A percentile compares a stretch with the other conserved stretches of the same genome.
Evolutionary conservation across 2,888 invertebrate species (phyloP).

Genomic region (Lampropteryx suffumata): DNA sequence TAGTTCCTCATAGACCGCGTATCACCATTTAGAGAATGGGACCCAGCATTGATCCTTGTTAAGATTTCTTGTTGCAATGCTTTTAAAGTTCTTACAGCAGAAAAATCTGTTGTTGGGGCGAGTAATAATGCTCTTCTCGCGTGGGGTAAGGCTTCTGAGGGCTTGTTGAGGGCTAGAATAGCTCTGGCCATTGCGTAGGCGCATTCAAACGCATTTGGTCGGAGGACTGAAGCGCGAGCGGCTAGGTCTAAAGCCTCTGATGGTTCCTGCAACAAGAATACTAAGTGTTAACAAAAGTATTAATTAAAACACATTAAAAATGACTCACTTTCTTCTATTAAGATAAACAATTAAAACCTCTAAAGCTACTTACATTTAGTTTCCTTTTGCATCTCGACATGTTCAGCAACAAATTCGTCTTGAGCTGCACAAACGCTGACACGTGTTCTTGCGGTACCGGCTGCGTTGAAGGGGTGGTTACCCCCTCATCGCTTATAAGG

Average conservation of each 20-base stretch:
- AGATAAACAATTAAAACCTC: too few species aligned
- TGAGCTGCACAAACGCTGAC: constrained; percentile 91
- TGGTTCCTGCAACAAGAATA: constrained; percentile 84
- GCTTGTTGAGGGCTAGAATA: constrained; percentile 88
- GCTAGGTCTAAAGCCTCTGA: constrained; percentile 94
- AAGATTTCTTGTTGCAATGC: constrained; percentile 89
- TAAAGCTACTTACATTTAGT: constrained; percentile 90
- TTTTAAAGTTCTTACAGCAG: constrained; percentile 88
- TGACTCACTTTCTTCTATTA: too few species aligned
- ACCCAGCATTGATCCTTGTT: constrained; percentile 75
- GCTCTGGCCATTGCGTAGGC: constrained; percentile 96
- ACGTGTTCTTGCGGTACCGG: constrained; percentile 85
- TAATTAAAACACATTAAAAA: too few species aligned
- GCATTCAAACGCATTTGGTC: constrained; percentile 95
- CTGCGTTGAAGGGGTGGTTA: constrained; percentile 59
- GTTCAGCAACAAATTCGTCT: constrained; percentile 94
- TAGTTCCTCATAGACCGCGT: constrained; percentile 70
- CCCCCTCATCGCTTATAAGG: constrained; percentile 80
- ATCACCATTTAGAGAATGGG: constrained; percentile 66
- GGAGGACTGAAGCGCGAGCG: constrained; percentile 91
- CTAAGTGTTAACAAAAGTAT: background rate
- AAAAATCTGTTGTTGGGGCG: constrained; percentile 87
- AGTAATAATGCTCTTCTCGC: constrained; percentile 90
- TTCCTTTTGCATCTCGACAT: constrained; percentile 96
- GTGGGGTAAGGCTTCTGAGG: constrained; percentile 90